A percentile compares a stretch with the other conserved stretches of the same genome.
Evolutionary conservation across 2,888 invertebrate species (phyloP).

Genomic region (Morpho deidamia): DNA sequence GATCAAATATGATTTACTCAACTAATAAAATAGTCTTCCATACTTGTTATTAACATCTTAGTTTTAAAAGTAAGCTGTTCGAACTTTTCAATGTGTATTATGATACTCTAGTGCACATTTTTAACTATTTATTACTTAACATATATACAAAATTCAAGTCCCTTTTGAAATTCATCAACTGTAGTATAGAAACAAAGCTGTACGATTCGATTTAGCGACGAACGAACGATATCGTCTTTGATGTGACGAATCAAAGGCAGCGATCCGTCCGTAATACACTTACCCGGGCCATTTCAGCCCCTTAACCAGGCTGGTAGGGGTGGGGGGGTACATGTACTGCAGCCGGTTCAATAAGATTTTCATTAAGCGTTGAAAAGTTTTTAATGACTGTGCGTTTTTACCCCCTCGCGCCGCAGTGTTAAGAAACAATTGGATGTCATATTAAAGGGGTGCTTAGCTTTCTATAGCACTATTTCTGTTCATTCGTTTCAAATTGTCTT

Average conservation of each 20-base stretch:
- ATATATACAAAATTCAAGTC: constrained; percentile 14
- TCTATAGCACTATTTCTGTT: constrained; percentile 15
- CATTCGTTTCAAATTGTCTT: constrained; percentile 9
- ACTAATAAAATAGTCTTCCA: too few species aligned
- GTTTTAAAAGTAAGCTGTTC: too few species aligned
- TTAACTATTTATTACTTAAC: too few species aligned
- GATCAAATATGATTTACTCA: too few species aligned
- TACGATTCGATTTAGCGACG: constrained; percentile 71
- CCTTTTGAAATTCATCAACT: constrained; percentile 27
- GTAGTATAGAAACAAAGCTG: constrained; percentile 64
- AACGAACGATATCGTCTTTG: constrained; percentile 72
- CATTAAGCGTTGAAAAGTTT: constrained; percentile 74
- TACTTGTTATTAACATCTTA: too few species aligned
- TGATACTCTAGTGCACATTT: too few species aligned
- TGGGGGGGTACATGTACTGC: constrained; percentile 50
- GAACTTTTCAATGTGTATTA: too few species aligned
- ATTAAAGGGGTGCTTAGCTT: constrained; percentile 15
- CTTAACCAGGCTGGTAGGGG: constrained; percentile 27
- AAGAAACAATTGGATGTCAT: constrained; percentile 20
- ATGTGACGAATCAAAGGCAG: constrained; percentile 78
- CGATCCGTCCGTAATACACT: constrained; percentile 75
- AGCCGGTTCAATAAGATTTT: constrained; percentile 72
- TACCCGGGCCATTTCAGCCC: constrained; percentile 70
- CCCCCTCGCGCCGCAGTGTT: constrained; percentile 33
- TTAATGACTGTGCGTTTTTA: constrained; percentile 66